Percentiles rank a stretch among this genome's conserved stretches.
Conservation (phyloP, 1,140 invertebrate species). For the Branchinecta lindahli region DNA sequence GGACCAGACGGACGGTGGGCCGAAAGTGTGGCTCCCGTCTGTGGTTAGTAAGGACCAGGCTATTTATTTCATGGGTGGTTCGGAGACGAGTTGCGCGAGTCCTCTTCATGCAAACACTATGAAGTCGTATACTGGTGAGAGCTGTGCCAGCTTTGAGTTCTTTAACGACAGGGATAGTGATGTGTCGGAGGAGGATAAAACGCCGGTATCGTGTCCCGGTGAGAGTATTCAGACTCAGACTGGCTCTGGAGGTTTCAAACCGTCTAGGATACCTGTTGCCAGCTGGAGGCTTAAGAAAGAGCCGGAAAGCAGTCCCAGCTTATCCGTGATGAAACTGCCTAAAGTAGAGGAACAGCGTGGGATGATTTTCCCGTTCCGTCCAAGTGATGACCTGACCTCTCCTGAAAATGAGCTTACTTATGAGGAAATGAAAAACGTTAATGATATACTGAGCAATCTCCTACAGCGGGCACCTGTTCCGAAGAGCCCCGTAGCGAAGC, state of each 20-base stretch:
- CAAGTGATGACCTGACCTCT: background rate
- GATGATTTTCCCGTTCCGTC: constrained; percentile 15
- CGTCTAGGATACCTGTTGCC: background rate
- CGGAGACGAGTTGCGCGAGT: constrained; percentile 23
- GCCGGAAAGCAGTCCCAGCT: background rate
- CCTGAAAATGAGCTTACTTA: constrained; percentile 6
- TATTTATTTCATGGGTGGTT: background rate
- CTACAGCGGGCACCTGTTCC: constrained; percentile 23
- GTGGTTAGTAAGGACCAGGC: background rate
- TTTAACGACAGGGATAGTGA: constrained; percentile 24
- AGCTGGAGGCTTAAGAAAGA: constrained; percentile 7
- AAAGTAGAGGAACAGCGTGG: constrained; percentile 9
- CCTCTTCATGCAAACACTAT: constrained; percentile 25
- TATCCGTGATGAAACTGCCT: background rate
- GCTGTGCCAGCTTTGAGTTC: constrained; percentile 46
- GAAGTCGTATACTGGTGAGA: constrained; percentile 37
- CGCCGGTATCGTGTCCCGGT: background rate
- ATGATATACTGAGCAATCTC: constrained; percentile 22
- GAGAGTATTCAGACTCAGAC: background rate
- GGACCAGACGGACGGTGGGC: background rate
- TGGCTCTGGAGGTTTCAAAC: background rate
- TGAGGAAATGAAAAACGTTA: constrained; percentile 28
- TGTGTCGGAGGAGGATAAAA: constrained; percentile 7
- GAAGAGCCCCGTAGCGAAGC: constrained; percentile 37
- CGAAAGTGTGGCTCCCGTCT: background rate